Evolutionary conservation across 2,113 vertebrate species (phyloP).

Genomic region (Isurus oxyrinchus): DNA sequence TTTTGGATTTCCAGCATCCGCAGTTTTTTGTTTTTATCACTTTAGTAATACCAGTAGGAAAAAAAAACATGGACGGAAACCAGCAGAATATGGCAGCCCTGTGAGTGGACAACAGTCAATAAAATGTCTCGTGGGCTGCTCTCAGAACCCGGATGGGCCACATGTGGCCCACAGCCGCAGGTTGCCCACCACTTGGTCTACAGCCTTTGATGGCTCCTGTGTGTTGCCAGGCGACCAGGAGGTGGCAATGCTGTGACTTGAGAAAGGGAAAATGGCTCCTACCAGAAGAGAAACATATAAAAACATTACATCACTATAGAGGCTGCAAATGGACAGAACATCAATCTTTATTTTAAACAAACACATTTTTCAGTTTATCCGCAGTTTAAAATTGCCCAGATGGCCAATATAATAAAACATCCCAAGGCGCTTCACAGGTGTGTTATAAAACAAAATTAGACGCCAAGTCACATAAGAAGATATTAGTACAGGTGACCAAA

Average conservation of each 20-base stretch:
- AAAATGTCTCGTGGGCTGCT: no score
- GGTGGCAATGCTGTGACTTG: neutral
- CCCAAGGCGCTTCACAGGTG: neutral
- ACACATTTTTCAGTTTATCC: neutral
- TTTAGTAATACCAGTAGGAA: no score
- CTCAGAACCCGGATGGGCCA: no score
- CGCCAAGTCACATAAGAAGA: no score
- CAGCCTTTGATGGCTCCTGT: neutral
- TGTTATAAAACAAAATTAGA: neutral
- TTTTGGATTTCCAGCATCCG: no score
- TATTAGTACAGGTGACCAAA: neutral
- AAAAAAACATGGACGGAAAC: no score
- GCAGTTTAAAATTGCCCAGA: neutral
- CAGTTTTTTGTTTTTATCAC: no score
- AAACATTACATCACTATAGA: neutral
- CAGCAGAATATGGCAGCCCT: no score
- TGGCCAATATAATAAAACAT: neutral
- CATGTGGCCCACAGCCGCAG: no score
- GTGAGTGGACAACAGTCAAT: no score
- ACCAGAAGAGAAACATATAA: neutral
- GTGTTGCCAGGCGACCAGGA: conserved; percentile 10
- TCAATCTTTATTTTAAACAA: neutral
- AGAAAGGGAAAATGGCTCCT: neutral
- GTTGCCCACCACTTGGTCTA: no score
- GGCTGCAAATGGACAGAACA: neutral